Evolutionary conservation across 2,797 vertebrate species (phyloP).

Genomic region (Lagorchestes hirsutus): DNA sequence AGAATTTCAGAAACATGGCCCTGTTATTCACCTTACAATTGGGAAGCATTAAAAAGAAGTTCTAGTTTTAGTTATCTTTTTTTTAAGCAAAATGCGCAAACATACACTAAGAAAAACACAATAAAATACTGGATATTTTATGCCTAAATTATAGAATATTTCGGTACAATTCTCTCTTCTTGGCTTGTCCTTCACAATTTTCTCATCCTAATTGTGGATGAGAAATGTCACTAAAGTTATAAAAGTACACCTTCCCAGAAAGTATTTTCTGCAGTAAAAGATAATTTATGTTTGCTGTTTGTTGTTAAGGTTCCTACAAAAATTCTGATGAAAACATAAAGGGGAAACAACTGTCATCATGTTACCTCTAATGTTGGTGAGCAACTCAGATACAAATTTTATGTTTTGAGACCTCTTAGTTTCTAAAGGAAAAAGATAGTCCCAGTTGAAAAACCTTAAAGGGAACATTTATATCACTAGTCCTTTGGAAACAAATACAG

Average conservation of each 20-base stretch:
- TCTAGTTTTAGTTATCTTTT: conserved; percentile 9
- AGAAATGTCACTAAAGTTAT: conserved; percentile 62
- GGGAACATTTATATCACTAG: conserved; percentile 33
- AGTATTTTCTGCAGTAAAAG: conserved; percentile 58
- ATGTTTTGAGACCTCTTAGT: conserved; percentile 60
- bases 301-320: conserved; percentile 54
- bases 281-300: conserved; percentile 59
- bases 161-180: conserved; percentile 17
- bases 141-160: conserved; percentile 62
- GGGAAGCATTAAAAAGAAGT: conserved; percentile 68
- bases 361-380: conserved; percentile 53
- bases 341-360: conserved; percentile 59
- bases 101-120: background rate
- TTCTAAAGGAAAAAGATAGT: conserved; percentile 64
- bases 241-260: conserved; percentile 50
- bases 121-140: conserved; percentile 26
- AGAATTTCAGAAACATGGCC: conserved; percentile 60
- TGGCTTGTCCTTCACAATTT: conserved; percentile 30
- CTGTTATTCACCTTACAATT: conserved; percentile 62
- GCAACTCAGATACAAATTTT: conserved; percentile 67
- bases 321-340: conserved; percentile 49
- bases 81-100: background rate
- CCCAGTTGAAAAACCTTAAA: conserved; percentile 47
- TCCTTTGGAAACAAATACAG: conserved; percentile 69
- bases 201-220: conserved; percentile 16